phyloP scores from a whole-genome alignment of 2,888 invertebrate species.

The Podabrus alpinus region DNA sequence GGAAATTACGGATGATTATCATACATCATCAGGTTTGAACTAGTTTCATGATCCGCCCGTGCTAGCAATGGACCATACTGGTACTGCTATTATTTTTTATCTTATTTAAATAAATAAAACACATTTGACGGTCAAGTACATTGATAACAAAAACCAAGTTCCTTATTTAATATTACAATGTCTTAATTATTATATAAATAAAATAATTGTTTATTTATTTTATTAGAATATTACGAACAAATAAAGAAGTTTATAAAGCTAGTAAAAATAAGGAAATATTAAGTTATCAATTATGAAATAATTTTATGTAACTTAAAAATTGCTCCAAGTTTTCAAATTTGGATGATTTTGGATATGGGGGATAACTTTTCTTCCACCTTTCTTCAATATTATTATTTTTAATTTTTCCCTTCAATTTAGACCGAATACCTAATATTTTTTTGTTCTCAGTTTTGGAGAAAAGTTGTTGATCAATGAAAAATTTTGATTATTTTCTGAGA shows the following conservation, averaged over 20 bases:
- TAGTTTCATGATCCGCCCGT: not conserved
- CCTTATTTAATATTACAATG: not conserved
- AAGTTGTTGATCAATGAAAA: no score
- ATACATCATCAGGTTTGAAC: not conserved
- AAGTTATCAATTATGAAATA: not conserved
- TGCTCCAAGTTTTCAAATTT: not conserved
- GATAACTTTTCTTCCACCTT: no score
- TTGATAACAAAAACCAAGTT: constrained; percentile 1
- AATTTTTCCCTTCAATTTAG: not conserved
- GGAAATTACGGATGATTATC: no score
- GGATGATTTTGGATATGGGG: no score
- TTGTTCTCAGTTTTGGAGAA: no score
- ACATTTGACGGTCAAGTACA: not conserved
- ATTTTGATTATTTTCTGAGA: no score
- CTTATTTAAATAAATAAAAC: not conserved
- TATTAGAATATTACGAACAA: not conserved
- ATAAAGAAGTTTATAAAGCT: not conserved
- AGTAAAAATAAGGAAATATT: not conserved
- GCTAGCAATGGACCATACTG: not conserved
- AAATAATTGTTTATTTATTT: not conserved
- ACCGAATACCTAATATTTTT: no score
- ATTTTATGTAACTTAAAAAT: not conserved
- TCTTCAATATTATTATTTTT: not conserved
- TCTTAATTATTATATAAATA: not conserved
- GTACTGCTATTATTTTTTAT: not conserved